These are phyloP conservation scores for Vipera ursinii DNA, from an alignment of 2,797 vertebrate species.

Conservation along the genomic window DNA sequence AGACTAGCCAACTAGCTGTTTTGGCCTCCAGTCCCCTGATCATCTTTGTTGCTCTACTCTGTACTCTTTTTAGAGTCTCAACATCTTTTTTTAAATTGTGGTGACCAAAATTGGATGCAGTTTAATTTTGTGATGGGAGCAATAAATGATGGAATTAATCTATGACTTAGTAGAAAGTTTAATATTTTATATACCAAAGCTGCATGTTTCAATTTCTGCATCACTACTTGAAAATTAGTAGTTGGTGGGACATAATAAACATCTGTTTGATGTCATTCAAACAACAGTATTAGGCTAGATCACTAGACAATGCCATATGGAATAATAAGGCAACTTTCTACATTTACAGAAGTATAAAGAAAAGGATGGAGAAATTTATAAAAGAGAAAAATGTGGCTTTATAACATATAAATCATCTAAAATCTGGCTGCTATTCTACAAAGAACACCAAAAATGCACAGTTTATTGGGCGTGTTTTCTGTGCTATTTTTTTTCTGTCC, in stretches of 20 bases:
- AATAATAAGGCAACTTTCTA: not conserved
- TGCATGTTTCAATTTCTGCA: not conserved
- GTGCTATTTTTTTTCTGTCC: slow-evolving; percentile 10
- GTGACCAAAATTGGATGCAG: not conserved
- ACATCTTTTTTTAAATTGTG: not conserved
- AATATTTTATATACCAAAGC: not conserved
- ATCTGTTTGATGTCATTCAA: not conserved
- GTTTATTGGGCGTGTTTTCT: not conserved
- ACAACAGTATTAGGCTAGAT: not conserved
- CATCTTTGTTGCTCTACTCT: not conserved
- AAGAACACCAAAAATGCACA: slow-evolving; percentile 11
- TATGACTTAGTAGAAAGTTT: not conserved
- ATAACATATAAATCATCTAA: not conserved
- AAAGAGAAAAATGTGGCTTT: not conserved
- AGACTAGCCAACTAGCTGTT: not conserved
- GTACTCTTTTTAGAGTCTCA: not conserved
- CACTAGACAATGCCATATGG: not conserved
- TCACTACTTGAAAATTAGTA: not conserved
- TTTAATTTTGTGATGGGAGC: not conserved
- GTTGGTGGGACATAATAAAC: not conserved
- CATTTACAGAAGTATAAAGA: not conserved
- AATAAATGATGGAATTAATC: not conserved
- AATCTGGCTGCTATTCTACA: not conserved
- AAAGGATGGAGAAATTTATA: not conserved
- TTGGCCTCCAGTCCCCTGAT: not conserved